phyloP scores from a whole-genome alignment of 2,888 invertebrate genomes.

The Cetonia aurata region DNA sequence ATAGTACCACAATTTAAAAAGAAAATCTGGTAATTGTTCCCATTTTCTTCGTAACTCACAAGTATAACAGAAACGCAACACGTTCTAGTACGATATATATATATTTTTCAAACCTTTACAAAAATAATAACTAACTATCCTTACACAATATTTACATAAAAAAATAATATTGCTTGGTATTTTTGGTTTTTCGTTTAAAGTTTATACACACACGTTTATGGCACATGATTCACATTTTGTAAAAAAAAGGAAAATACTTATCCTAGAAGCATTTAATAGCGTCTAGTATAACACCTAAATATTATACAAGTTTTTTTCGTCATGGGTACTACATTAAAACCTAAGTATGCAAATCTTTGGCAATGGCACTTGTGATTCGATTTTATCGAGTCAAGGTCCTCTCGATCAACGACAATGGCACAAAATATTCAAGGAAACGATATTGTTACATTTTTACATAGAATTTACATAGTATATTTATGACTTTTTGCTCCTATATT shows the following conservation, averaged over 20 bases:
- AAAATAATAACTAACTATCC: constrained; percentile 35
- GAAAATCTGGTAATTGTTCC: not conserved
- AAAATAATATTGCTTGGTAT: constrained; percentile 32
- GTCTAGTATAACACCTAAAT: no score
- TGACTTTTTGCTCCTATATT: not conserved
- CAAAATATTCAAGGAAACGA: constrained; percentile 9
- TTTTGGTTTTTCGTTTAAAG: not conserved
- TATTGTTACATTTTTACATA: constrained; percentile 4
- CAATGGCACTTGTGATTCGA: constrained; percentile 26
- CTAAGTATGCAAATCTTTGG: constrained; percentile 23
- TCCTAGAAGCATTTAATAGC: no score
- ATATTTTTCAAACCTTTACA: constrained; percentile 37
- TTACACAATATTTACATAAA: constrained; percentile 25
- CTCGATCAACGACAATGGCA: not conserved
- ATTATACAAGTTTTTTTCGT: no score
- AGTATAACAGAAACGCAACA: no score
- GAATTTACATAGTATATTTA: not conserved
- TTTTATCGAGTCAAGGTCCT: constrained; percentile 10
- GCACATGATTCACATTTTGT: constrained; percentile 31
- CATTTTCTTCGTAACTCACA: no score
- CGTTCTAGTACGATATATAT: not conserved
- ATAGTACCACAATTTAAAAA: no score
- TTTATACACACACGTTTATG: constrained; percentile 14
- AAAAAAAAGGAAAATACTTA: not conserved
- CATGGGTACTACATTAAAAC: no score